These are phyloP conservation scores for Hiodon tergisus DNA, from an alignment of 2,113 vertebrate species.

Conservation along the genomic window DNA sequence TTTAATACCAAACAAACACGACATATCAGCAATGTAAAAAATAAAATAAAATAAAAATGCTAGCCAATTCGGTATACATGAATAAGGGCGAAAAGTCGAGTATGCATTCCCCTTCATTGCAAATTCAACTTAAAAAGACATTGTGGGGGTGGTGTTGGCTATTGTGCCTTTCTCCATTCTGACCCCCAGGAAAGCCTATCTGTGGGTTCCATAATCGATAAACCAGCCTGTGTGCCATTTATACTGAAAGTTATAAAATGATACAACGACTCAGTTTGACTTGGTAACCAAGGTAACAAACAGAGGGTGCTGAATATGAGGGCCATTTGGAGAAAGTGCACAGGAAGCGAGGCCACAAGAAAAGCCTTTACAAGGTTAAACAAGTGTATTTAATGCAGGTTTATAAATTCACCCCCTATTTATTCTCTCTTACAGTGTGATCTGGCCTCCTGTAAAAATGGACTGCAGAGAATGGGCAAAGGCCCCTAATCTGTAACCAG, in stretches of 20 bases:
- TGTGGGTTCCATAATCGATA: conserved; percentile 24
- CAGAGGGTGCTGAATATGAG: conserved; percentile 13
- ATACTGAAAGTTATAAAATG: conserved; percentile 11
- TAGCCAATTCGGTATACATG: neutral
- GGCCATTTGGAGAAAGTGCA: conserved; percentile 14
- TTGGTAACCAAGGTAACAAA: conserved; percentile 26
- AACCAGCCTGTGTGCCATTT: conserved; percentile 17
- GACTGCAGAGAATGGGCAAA: neutral
- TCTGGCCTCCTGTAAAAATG: neutral
- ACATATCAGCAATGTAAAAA: neutral
- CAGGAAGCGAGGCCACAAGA: neutral
- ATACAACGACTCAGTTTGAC: conserved; percentile 15
- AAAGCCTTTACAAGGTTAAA: conserved; percentile 17
- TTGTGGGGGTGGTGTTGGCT: neutral
- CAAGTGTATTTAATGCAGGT: conserved; percentile 1
- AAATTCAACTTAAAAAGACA: conserved; percentile 10
- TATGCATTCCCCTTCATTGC: neutral
- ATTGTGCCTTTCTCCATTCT: neutral
- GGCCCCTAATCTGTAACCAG: neutral
- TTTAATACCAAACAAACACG: neutral
- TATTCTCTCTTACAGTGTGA: neutral
- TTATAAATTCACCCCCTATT: conserved; percentile 1
- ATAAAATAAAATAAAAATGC: neutral
- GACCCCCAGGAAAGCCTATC: conserved; percentile 16
- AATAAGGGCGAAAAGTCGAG: neutral